Percentiles rank a stretch among this genome's conserved stretches.
Evolutionary conservation across 2,797 vertebrate species (phyloP).

Genomic region (Kryptolebias ocellatus): DNA sequence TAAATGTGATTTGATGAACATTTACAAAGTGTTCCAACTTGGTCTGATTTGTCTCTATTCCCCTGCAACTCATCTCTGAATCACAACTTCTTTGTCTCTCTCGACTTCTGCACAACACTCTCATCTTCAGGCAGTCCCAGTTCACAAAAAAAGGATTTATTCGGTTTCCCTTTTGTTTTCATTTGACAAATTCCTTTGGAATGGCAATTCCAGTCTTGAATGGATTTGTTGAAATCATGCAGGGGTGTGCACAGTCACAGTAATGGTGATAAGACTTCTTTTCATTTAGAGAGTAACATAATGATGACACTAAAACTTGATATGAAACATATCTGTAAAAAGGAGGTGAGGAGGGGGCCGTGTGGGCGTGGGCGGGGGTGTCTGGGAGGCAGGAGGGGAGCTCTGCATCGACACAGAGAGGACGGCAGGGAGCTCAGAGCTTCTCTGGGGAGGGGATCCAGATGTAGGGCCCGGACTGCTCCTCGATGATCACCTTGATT

Average conservation of each 20-base stretch:
- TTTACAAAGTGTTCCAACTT: conserved; percentile 83
- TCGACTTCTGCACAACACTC: conserved; percentile 73
- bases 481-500: conserved; percentile 99
- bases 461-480: conserved; percentile 99
- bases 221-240: conserved; percentile 97
- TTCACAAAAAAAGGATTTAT: conserved; percentile 74
- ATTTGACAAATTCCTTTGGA: conserved; percentile 82
- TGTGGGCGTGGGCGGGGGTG: conserved; percentile 86
- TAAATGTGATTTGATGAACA: conserved; percentile 83
- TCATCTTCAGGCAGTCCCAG: conserved; percentile 78
- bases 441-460: conserved; percentile 99
- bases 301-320: conserved; percentile 99
- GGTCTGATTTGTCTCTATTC: conserved; percentile 75
- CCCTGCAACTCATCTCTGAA: conserved; percentile 70
- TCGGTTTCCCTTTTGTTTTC: conserved; percentile 77
- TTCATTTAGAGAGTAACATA: conserved; percentile 89
- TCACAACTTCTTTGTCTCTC: conserved; percentile 65
- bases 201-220: conserved; percentile 91
- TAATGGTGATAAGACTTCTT: conserved; percentile 94
- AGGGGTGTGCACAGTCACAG: conserved; percentile 95
- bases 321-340: conserved; percentile 98
- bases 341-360: conserved; percentile 84
- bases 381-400: conserved; percentile 78
- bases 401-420: conserved; percentile 65
- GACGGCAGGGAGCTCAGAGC: conserved; percentile 89